These are phyloP conservation scores for Ciconia boyciana DNA, from an alignment of 2,113 vertebrate genomes.

Conservation along the genomic window DNA sequence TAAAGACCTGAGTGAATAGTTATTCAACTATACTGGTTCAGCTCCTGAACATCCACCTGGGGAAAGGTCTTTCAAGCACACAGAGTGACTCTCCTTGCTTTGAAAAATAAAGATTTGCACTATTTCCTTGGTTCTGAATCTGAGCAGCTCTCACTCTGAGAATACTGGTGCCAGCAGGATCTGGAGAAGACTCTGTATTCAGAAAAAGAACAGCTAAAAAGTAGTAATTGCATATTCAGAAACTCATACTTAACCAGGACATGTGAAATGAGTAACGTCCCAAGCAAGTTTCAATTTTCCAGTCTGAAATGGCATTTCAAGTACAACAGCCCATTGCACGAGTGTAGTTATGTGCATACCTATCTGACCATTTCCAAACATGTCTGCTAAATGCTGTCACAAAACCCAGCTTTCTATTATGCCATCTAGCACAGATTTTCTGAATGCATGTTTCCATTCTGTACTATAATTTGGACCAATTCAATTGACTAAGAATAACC, in stretches of 20 bases:
- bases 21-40: neutral
- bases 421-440: neutral
- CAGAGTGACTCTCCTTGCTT: neutral
- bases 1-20: neutral
- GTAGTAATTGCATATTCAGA: neutral
- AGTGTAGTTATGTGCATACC: accelerated
- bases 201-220: neutral
- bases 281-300: neutral
- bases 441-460: neutral
- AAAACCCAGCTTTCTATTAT: neutral
- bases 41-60: neutral
- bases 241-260: neutral
- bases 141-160: neutral
- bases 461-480: neutral
- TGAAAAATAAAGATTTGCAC: neutral
- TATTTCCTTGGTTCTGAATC: neutral
- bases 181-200: neutral
- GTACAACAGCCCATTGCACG: neutral
- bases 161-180: neutral
- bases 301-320: neutral
- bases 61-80: neutral
- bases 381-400: neutral
- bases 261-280: neutral
- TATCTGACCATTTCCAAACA: neutral
- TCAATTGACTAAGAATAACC: neutral